Evolutionary conservation across 2,113 vertebrate species (phyloP), one percentile per base, ranked within the genome.

Genomic region (Monarcha castaneiventris): DNA sequence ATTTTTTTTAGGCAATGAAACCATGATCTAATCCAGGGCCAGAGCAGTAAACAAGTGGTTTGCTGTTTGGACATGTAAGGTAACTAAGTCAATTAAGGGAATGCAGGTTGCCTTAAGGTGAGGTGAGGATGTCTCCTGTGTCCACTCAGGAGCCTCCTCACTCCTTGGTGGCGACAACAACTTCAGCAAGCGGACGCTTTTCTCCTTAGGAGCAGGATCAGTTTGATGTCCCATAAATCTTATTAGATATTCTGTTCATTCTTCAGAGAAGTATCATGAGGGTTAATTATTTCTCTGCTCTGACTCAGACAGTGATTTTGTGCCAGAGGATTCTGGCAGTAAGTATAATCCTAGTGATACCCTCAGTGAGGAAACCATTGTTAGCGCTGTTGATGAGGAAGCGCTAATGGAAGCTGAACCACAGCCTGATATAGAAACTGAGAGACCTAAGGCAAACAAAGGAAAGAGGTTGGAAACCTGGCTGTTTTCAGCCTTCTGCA

Each of bases 291-390:
- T 96, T 97, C 96, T 96, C 86, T 54, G 68, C 87, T 96, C 94
- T 98, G 96, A 98, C 96, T 98, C 98, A 97, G 95, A 84, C 90
- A 79, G 92, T 75, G 72, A 93, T 94, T 96, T 94, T 83, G 95
- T 98, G 97, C 97, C 97, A 97, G 90, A 97, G 95, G 85, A 96
- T 97, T 97, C 97, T 97, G 97, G 97, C 97, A 96, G 94, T 93
- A 79, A 96, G 91, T 94, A 14, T 58, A 41, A 97, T 96, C 95
- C 97, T 93, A 86, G 96, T 92, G 94, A 88, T 96, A 93, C 91
- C 91, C 96, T 96, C 56, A 17, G 76, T 61, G 94, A 97, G 96
- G 84, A 96, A 95, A 92, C 41, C 80, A 96, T 96, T 94, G 96
- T 96, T 93, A 93, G 84, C 1, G 13, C 35, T 80, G 91, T 89